Evolutionary conservation across 2,888 invertebrate genomes (phyloP).

Genomic region (Caenorhabditis sinica): DNA sequence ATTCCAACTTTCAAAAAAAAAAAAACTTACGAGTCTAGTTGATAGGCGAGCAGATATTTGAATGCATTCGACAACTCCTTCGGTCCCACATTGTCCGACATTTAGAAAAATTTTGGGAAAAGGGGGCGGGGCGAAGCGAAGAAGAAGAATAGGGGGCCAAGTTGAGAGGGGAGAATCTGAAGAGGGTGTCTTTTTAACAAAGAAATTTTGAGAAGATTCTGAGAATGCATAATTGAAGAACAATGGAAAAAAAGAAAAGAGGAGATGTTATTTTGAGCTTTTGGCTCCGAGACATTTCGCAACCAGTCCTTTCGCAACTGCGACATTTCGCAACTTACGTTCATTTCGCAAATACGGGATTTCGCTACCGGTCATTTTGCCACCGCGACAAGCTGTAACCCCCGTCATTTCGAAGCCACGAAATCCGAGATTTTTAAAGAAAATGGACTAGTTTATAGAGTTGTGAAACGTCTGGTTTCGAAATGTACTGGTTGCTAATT

Average conservation of each 20-base stretch:
- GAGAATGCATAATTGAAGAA: neutral
- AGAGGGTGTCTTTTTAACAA: neutral
- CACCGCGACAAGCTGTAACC: no score
- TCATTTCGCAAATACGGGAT: no score
- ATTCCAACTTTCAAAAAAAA: neutral
- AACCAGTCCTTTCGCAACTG: no score
- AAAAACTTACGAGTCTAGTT: constrained; percentile 57
- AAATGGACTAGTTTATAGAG: no score
- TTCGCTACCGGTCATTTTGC: no score
- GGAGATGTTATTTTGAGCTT: no score
- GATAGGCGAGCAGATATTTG: constrained; percentile 56
- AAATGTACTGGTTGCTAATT: no score
- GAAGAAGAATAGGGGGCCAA: constrained; percentile 29
- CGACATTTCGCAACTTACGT: no score
- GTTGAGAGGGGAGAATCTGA: constrained; percentile 31
- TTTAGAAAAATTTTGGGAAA: constrained; percentile 19
- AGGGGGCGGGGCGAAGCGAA: constrained; percentile 8
- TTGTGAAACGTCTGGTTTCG: no score
- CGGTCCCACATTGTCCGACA: constrained; percentile 58
- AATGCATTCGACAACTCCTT: constrained; percentile 61
- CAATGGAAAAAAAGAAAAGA: neutral
- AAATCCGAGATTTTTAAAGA: no score
- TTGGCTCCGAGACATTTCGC: no score
- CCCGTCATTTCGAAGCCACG: no score
- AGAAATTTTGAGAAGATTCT: neutral